Percentiles rank a stretch among this genome's conserved stretches.
These are phyloP conservation scores for Pelodiscus sinensis DNA, from an alignment of 2,113 vertebrate species.

Conservation along the genomic window DNA sequence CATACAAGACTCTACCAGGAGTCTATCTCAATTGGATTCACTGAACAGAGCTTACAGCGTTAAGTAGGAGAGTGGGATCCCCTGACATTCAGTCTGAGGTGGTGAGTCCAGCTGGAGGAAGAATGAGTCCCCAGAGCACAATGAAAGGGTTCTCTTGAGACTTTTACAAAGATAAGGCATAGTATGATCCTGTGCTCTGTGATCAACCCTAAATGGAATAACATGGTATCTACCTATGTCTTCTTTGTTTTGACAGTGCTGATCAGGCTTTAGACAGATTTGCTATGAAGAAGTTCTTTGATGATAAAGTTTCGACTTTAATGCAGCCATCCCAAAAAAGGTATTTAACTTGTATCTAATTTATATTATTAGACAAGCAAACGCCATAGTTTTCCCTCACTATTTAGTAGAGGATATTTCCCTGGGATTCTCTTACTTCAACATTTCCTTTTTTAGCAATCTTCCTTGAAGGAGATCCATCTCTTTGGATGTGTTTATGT, in stretches of 20 bases:
- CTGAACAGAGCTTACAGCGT: too few species aligned
- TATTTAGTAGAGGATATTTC: not conserved
- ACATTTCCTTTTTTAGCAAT: not conserved
- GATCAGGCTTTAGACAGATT: constrained; percentile 97
- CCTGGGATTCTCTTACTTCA: not conserved
- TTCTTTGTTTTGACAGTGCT: constrained; percentile 81
- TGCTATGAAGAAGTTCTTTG: constrained; percentile 98
- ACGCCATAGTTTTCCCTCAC: not conserved
- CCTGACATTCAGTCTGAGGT: not conserved
- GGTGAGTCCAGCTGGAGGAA: not conserved
- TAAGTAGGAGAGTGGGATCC: not conserved
- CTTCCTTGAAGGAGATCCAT: not conserved
- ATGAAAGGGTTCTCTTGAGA: not conserved
- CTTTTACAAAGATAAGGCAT: not conserved
- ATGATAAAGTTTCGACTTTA: constrained; percentile 94
- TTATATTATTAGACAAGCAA: not conserved
- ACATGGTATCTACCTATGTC: not conserved
- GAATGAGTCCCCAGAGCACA: not conserved
- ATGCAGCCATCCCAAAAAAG: constrained; percentile 98
- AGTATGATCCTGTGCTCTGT: not conserved
- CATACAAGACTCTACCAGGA: not conserved
- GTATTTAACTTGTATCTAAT: constrained; percentile 74
- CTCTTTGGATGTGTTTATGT: not conserved
- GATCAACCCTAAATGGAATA: not conserved
- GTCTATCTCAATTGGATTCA: too few species aligned